These are phyloP conservation scores for Cassiopea andromeda DNA, from an alignment of 30 jellyfish, hydroid and myxozoan genomes.

Conservation along the genomic window DNA sequence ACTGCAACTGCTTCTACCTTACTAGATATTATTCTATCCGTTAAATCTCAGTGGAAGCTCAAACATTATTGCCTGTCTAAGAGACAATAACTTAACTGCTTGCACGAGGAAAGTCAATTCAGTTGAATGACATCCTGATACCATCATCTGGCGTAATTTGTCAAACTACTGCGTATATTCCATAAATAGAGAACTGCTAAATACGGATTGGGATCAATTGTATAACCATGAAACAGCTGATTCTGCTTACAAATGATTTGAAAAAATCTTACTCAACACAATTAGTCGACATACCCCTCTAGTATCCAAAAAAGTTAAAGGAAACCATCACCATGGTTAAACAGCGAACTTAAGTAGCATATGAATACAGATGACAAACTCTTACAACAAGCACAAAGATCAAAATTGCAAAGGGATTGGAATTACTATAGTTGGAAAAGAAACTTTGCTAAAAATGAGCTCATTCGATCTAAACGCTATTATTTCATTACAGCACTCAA, in stretches of 20 bases:
- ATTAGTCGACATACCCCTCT: neutral
- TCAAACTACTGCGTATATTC: neutral
- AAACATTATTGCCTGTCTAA: neutral
- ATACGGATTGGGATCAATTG: neutral
- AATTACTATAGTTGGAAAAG: neutral
- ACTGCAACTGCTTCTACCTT: neutral
- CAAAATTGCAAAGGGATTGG: slow-evolving; percentile 5
- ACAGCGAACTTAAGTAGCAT: neutral
- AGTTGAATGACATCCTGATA: neutral
- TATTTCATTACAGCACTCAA: neutral
- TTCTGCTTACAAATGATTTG: neutral
- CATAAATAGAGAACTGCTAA: neutral
- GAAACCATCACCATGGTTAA: slow-evolving; percentile 11
- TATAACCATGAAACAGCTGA: neutral
- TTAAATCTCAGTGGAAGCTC: neutral
- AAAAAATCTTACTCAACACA: neutral
- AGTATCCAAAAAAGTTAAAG: slow-evolving; percentile 7
- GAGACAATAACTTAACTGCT: neutral
- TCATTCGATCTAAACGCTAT: neutral
- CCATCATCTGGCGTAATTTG: neutral
- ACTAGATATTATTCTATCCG: neutral
- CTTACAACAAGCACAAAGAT: neutral
- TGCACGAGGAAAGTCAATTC: neutral
- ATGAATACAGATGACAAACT: slow-evolving; percentile 22
- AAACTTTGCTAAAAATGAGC: neutral